Evolutionary conservation across 2,888 invertebrate species (phyloP), one percentile per base, ranked within the genome.

Genomic region (Calephelis perditalis): DNA sequence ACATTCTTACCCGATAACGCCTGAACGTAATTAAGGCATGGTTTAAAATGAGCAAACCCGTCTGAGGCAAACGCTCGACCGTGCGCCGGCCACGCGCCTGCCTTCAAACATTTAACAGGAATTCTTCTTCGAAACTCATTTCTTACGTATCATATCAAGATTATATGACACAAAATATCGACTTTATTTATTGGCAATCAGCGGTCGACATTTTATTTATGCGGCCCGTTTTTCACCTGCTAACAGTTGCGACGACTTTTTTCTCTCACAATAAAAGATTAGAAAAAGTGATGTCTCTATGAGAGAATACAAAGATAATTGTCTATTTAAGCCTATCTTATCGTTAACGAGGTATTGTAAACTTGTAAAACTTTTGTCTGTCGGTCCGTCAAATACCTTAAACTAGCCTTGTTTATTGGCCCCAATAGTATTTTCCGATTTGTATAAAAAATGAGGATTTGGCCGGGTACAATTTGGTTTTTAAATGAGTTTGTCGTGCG

Each of bases 1-100:
- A 85, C 88, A 90, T 90, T 90, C 89, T 88, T 90, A 87, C 87
- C 80, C 84, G 89, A 89, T 89, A 90, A 88, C 89, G 89, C 89
- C 86, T 86, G 77, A 76, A 68, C 77, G 87, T 88, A 90, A 90
- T 89, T 89, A 90, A 89, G 86, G 86, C 78, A 80, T 78, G 84
- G 79, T 78, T 84, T 77, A 77, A 76, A 75, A 72, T 73, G 73
- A 71, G 73, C 74, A 74, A 79, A 85, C 83, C 68, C 73, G 78
- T 77, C 75, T 64, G 65, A 61, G 68, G 70, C 60, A 63, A 60
- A 37, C 36, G 56, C 35, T 55, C 47, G 52, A 74, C 69, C 79
- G 73, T 73, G 78, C 81, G 84, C 73, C 76, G 56, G 83, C 84
- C 86, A 82, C 86, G 85, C 84, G 84, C 77, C 77, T 68, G 76